Percentiles rank a stretch among this genome's conserved stretches.
Evolutionary conservation across 2,113 vertebrate genomes (phyloP).

Genomic region (Alethe diademata): DNA sequence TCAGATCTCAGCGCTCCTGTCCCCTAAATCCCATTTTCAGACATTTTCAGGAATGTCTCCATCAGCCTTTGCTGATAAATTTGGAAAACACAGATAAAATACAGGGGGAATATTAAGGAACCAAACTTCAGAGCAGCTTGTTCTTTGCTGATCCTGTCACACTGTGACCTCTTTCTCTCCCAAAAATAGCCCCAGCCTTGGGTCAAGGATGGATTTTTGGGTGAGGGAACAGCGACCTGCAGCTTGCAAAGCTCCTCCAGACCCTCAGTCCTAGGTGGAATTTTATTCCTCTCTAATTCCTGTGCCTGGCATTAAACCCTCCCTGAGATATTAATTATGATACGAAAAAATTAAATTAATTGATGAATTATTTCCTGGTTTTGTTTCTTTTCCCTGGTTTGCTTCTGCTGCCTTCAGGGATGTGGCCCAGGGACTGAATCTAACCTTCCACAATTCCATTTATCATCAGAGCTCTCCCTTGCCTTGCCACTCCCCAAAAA

Average conservation of each 20-base stretch:
- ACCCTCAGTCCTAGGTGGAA: neutral
- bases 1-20: neutral
- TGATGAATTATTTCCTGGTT: neutral
- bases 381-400: neutral
- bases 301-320: neutral
- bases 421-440: neutral
- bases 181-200: neutral
- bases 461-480: neutral
- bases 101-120: neutral
- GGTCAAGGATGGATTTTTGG: neutral
- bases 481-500: neutral
- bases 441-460: neutral
- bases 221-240: neutral
- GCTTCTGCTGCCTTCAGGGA: neutral
- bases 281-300: neutral
- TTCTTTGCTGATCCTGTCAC: neutral
- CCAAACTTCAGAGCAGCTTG: neutral
- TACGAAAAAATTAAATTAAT: slow-evolving; percentile 41
- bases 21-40: neutral
- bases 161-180: neutral
- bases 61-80: neutral
- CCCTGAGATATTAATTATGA: neutral
- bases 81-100: neutral
- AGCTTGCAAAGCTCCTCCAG: neutral
- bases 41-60: neutral